phyloP scores from a whole-genome alignment of 2,113 vertebrate genomes.

The Dicerorhinus sumatrensis region DNA sequence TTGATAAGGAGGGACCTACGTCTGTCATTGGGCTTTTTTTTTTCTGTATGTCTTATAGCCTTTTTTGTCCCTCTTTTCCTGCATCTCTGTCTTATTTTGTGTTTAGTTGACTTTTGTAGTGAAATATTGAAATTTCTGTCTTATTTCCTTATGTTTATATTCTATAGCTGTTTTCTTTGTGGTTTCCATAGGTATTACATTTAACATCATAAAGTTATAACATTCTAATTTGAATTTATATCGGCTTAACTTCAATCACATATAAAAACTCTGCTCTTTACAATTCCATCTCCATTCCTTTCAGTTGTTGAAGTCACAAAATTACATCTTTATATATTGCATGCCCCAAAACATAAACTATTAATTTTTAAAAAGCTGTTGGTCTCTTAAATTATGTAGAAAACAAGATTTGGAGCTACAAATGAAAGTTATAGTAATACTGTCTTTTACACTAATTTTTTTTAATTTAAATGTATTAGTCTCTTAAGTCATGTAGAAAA shows the following conservation, averaged over 20 bases:
- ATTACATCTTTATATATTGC: neutral
- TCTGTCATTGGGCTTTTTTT: neutral
- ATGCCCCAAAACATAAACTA: neutral
- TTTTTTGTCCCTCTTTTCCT: neutral
- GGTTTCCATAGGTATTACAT: neutral
- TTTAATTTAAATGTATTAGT: neutral
- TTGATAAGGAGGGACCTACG: neutral
- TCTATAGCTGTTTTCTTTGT: neutral
- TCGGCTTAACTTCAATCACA: neutral
- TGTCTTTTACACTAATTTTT: neutral
- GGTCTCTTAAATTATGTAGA: neutral
- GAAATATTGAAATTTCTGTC: neutral
- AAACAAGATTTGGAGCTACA: neutral
- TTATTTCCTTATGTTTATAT: neutral
- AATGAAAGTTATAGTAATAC: neutral
- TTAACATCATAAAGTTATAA: neutral
- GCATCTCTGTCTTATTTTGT: neutral
- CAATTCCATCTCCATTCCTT: neutral
- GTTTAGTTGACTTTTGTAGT: neutral
- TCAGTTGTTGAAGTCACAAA: neutral
- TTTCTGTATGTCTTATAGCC: neutral
- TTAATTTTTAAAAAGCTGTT: neutral
- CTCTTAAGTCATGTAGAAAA: neutral
- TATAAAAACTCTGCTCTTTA: neutral
- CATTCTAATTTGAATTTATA: neutral